Evolutionary conservation across 1,140 invertebrate species (phyloP).

Genomic region (Drosophila repletoides): DNA sequence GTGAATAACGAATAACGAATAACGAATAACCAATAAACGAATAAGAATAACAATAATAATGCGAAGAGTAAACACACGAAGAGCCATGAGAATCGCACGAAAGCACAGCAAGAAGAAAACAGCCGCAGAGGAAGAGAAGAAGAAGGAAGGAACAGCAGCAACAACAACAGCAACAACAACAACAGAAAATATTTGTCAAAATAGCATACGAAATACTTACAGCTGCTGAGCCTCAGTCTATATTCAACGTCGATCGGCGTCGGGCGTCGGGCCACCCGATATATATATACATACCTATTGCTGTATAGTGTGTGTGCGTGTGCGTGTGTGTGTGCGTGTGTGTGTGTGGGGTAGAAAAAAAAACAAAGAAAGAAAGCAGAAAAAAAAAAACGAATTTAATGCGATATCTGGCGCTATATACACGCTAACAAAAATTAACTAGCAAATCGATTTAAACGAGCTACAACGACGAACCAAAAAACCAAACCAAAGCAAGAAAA

Average conservation of each 20-base stretch:
- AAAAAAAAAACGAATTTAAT: not conserved
- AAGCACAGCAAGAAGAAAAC: conserved; percentile 75
- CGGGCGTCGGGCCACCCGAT: conserved; percentile 8
- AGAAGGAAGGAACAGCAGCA: no score
- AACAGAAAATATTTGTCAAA: conserved; percentile 60
- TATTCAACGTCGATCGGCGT: conserved; percentile 72
- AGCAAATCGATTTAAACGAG: conserved; percentile 23
- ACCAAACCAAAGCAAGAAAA: conserved; percentile 11
- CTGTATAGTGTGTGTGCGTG: not conserved
- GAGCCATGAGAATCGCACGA: conserved; percentile 74
- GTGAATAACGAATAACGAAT: conserved; percentile 9
- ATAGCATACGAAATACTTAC: conserved; percentile 62
- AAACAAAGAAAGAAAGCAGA: not conserved
- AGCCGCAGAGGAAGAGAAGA: no score
- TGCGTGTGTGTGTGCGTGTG: conserved; percentile 13
- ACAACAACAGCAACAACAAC: conserved; percentile 72
- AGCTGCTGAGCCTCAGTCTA: conserved; percentile 73
- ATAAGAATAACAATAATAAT: conserved; percentile 33
- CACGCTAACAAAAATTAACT: conserved; percentile 3
- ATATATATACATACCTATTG: not conserved
- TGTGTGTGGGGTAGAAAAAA: not conserved
- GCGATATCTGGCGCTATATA: not conserved
- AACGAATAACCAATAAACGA: not conserved
- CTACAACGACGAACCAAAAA: conserved; percentile 13
- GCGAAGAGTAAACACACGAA: conserved; percentile 44